Percentiles rank a stretch among this genome's conserved stretches.
Evolutionary conservation across 2,113 vertebrate genomes (phyloP).

Genomic region (Leptodactylus fuscus): DNA sequence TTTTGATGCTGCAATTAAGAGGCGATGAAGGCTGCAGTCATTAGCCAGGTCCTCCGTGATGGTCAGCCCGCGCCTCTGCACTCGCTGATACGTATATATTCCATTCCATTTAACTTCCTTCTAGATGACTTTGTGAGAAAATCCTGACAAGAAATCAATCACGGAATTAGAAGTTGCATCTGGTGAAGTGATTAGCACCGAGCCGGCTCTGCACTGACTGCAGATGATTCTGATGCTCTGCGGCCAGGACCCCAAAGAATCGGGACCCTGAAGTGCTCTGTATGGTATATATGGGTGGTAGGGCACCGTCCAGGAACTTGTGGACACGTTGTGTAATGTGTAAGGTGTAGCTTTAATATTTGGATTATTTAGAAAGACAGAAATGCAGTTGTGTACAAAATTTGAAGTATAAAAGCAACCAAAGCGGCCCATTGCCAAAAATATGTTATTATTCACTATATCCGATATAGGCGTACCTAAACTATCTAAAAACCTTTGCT

Average conservation of each 20-base stretch:
- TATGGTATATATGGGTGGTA: too few species aligned
- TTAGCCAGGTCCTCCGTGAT: neutral
- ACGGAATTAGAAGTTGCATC: slow-evolving; percentile 30
- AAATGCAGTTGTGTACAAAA: too few species aligned
- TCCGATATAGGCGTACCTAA: too few species aligned
- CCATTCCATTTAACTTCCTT: slow-evolving; percentile 13
- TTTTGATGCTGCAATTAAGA: neutral
- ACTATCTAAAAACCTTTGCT: too few species aligned
- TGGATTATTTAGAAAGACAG: too few species aligned
- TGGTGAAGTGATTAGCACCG: slow-evolving; percentile 3
- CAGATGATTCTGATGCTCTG: neutral
- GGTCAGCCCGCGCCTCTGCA: neutral
- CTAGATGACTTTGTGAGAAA: slow-evolving; percentile 9
- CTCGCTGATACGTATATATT: neutral
- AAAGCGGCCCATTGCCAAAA: too few species aligned
- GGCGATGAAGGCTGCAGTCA: neutral
- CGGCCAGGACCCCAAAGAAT: neutral
- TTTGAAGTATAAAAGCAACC: too few species aligned
- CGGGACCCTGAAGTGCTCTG: neutral
- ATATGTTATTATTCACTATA: too few species aligned
- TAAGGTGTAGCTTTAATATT: too few species aligned
- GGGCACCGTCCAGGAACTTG: too few species aligned
- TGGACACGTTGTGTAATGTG: too few species aligned
- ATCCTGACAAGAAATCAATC: slow-evolving; percentile 48
- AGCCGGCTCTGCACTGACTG: neutral